A percentile compares a stretch with the other conserved stretches of the same genome.
phyloP scores from a whole-genome alignment of 2,888 invertebrate species.

The Cataglyphis rosenhaueri region DNA sequence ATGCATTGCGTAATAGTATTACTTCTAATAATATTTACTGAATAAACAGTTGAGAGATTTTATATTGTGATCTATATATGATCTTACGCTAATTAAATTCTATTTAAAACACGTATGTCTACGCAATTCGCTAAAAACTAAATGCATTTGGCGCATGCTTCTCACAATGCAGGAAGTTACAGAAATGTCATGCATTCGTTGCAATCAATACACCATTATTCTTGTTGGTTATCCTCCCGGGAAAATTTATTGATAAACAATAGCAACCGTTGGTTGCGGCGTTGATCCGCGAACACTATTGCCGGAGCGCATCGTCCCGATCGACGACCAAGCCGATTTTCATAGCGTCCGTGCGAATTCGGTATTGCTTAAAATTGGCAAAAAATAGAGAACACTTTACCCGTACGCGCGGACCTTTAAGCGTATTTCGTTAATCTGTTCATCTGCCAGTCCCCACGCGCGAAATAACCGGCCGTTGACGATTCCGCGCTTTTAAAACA shows the following conservation, averaged over 20 bases:
- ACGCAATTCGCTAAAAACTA: slow-evolving; percentile 12
- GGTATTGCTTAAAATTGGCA: slow-evolving; percentile 21
- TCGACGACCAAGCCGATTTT: slow-evolving; percentile 40
- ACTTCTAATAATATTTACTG: not conserved
- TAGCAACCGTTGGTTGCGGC: slow-evolving; percentile 11
- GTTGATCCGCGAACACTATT: slow-evolving; percentile 30
- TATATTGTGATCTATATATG: not conserved
- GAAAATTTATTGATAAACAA: slow-evolving; percentile 44
- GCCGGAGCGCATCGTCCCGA: not conserved
- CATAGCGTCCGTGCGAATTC: slow-evolving; percentile 7
- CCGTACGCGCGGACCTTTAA: slow-evolving; percentile 7
- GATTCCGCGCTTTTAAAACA: slow-evolving; percentile 10
- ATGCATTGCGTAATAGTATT: not conserved
- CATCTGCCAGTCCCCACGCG: slow-evolving; percentile 21
- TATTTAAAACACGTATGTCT: not conserved
- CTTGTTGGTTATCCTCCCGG: slow-evolving; percentile 34
- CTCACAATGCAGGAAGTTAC: slow-evolving; percentile 4
- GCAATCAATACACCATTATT: slow-evolving; percentile 43
- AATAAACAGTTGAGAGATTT: not conserved
- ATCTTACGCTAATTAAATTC: not conserved
- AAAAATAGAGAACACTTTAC: slow-evolving; percentile 9
- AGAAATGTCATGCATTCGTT: slow-evolving; percentile 24
- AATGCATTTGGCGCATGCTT: slow-evolving; percentile 3
- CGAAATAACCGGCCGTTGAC: slow-evolving; percentile 14
- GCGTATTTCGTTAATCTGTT: slow-evolving; percentile 37